These are phyloP conservation scores for Siphonodentalium dalli DNA, from an alignment of 2,888 invertebrate genomes.

Conservation along the genomic window DNA sequence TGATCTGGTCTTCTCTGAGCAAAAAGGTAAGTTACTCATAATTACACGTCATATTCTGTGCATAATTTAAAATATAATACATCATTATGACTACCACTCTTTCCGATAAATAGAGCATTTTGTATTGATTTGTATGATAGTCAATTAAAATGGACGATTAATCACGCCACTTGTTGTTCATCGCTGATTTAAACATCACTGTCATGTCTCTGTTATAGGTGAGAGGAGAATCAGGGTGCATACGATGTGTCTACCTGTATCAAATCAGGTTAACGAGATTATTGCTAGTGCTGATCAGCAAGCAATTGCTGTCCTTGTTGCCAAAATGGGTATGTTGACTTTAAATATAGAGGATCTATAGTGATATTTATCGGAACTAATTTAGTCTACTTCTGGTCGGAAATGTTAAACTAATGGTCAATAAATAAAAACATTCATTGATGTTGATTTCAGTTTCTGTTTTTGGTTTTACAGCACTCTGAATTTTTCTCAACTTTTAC, in stretches of 20 bases:
- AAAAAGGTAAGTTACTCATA: too few species aligned
- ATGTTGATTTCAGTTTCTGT: too few species aligned
- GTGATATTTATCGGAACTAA: too few species aligned
- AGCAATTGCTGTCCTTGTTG: constrained; percentile 87
- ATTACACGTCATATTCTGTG: too few species aligned
- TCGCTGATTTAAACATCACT: background rate
- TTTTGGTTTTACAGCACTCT: background rate
- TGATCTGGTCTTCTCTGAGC: too few species aligned
- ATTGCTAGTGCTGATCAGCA: constrained; percentile 90
- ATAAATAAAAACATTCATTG: too few species aligned
- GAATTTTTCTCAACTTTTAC: background rate
- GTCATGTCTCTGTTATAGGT: constrained; percentile 68
- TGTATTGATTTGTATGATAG: too few species aligned
- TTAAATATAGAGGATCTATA: background rate
- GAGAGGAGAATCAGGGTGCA: constrained; percentile 97
- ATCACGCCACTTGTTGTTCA: background rate
- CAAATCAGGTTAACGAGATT: constrained; percentile 83
- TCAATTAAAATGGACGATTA: background rate
- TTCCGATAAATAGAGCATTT: too few species aligned
- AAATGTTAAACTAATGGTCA: too few species aligned
- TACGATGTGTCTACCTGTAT: constrained; percentile 92
- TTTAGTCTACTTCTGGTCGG: too few species aligned
- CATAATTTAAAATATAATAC: too few species aligned
- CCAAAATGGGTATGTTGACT: constrained; percentile 86
- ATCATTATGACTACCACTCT: too few species aligned